Evolutionary conservation across 2,888 invertebrate species (phyloP).

Genomic region (Leucophenga montana): DNA sequence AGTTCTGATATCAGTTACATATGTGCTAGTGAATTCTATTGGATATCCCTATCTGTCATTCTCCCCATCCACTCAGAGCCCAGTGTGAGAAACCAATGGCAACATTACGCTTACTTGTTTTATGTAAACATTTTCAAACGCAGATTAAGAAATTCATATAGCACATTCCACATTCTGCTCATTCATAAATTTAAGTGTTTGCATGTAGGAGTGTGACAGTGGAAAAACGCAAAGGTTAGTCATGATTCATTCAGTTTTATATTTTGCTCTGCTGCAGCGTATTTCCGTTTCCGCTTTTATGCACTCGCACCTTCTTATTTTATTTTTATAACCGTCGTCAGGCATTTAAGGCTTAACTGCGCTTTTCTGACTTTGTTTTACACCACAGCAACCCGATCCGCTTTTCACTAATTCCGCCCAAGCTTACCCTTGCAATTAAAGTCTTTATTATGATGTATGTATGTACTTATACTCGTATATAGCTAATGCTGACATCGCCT

Average conservation of each 20-base stretch:
- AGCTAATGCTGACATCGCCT: not conserved
- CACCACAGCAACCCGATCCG: not conserved
- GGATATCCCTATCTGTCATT: too few relatives aligned
- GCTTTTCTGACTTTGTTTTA: constrained; percentile 37
- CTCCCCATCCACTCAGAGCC: too few relatives aligned
- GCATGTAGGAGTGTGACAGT: not conserved
- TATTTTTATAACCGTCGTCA: not conserved
- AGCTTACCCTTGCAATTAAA: too few relatives aligned
- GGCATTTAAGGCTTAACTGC: constrained; percentile 41
- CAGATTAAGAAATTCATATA: constrained; percentile 42
- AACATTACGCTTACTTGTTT: too few relatives aligned
- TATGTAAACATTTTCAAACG: constrained; percentile 42
- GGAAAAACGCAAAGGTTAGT: too few relatives aligned
- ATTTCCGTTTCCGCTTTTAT: constrained; percentile 13
- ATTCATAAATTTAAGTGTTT: constrained; percentile 10
- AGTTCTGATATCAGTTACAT: too few relatives aligned
- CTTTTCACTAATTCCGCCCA: too few relatives aligned
- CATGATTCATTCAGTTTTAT: constrained; percentile 8
- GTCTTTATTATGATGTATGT: constrained; percentile 2
- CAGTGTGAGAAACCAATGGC: too few relatives aligned
- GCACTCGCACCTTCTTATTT: constrained; percentile 28
- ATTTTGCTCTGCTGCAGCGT: constrained; percentile 13
- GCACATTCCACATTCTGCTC: not conserved
- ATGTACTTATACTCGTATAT: not conserved
- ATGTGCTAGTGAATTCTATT: too few relatives aligned